Evolutionary conservation across 2,888 invertebrate species (phyloP), one percentile per base, ranked within the genome.

Genomic region (Trachelus tabidus): DNA sequence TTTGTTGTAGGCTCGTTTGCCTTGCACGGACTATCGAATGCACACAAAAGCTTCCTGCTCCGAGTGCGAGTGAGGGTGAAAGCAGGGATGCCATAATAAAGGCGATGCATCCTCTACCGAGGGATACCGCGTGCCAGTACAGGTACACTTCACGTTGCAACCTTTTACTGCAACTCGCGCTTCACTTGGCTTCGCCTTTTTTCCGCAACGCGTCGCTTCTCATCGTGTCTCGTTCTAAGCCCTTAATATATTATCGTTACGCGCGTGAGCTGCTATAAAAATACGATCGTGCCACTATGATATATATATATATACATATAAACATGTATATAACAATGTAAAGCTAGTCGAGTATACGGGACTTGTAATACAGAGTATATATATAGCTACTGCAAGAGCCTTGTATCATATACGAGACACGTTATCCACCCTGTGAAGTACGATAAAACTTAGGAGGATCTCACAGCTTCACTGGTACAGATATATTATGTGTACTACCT

Each of bases 1-100:
- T 85, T 84, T 86, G 83, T 85, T 82, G 81, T 81, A 85, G 85
- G 83, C 86, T 86, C 86, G 87, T 88, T 88, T 88, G 84, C 81
- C 84, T 83, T 82, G 83, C 84, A 85, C 85, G 83, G 83, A 79
- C 84, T 85, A 87, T 89, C 85, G 86, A 88, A 83, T 83, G 82
- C 81, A 83, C 81, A 85, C 83, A 86, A 88, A 87, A 85, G 86
- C 80, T 76, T 40, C 12, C 71, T 12, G 23, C 31, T 71, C 12
- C 71, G 71, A 33, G 33, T 23, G 37, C 33, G 37, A n/a, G 34
- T 33, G 40, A 73, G 73, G 40, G 77, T 75, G 75, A 71, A 75
- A 69, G 75, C 75, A 40, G 35, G 37, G 30, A n/a, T 35, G 69
- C 74, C 75, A 75, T 75, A 77, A 69, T 75, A 77, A 77, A 75